Evolutionary conservation across 2,888 invertebrate species (phyloP), one percentile per base, ranked within the genome.

Genomic region (Papilio demoleus): DNA sequence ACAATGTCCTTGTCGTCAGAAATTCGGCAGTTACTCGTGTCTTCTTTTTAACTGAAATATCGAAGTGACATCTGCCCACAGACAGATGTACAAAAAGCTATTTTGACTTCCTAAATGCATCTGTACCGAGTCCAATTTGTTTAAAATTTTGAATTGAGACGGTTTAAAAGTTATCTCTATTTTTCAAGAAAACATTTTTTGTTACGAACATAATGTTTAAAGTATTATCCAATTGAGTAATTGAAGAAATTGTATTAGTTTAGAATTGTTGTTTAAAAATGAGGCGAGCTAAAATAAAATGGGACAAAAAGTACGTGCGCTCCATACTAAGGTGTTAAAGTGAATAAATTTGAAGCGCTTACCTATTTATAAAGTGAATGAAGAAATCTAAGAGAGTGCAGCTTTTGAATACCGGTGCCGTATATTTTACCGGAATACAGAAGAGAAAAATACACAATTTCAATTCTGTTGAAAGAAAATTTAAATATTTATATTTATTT

Each of bases 261-360:
- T 19, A 50, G 9, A 64, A 27, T 40, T 64, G 53, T 64, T 64
- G 27, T 53, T 64, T 64, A 27, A 38, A 17, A 64, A 56, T 56
- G 24, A 64, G 64, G 40, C 56, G 31, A 64, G 53, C 38, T 34
- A 40, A 38, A 53, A 56, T 64, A 38, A 64, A 64, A 40, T 40
- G 27, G 38, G 38, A 22, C 38, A 40, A 53, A 56, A 12, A 17
- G 27, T 27, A 64, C 64, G 64, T 56, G 64, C 34, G 53, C 64
- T 40, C 27, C n/a, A 40, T 64, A 40, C 64, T 56, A 64, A 64
- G 53, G 38, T 64, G 64, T 40, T 53, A 40, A 64, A 64, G 53
- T 64, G 64, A 53, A 64, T 53, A 53, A 64, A 40, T 64, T 64
- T 27, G 53, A 64, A 64, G 56, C 53, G 64, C 17, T 64, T 64